Evolutionary conservation across 2,113 vertebrate genomes (phyloP).

Genomic region (Sphaerodactylus townsendi): DNA sequence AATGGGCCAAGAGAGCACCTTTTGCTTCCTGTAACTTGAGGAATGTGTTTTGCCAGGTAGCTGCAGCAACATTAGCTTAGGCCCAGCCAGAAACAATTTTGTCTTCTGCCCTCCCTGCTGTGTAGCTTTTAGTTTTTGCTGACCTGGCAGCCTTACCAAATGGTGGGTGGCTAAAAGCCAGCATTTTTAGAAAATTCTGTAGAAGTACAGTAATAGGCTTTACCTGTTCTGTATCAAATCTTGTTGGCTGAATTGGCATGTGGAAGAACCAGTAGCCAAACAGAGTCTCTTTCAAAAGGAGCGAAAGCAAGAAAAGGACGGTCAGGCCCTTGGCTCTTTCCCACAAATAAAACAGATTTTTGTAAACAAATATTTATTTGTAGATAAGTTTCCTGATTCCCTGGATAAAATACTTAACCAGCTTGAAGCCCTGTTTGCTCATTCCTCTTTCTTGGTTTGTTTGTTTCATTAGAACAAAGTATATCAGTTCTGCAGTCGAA

Average conservation of each 20-base stretch:
- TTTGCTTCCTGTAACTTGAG: background rate
- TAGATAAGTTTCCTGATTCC: background rate
- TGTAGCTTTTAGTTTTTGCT: background rate
- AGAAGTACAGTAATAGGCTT: background rate
- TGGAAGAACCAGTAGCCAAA: background rate
- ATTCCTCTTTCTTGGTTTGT: conserved; percentile 8
- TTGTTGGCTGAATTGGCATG: background rate
- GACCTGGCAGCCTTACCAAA: background rate
- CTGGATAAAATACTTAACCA: background rate
- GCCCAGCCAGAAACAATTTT: background rate
- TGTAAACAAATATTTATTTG: background rate
- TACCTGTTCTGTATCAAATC: background rate
- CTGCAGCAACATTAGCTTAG: background rate
- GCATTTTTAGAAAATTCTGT: background rate
- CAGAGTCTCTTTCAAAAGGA: background rate
- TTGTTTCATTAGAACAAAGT: conserved; percentile 88
- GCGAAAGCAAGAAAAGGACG: background rate
- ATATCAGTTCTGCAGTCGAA: conserved; percentile 95
- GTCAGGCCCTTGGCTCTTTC: too few species aligned
- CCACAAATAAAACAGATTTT: background rate
- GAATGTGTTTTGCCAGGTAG: background rate
- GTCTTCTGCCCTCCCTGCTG: background rate
- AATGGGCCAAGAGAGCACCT: background rate
- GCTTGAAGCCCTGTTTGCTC: background rate
- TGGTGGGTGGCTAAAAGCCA: background rate